Conservation (phyloP, 1,140 invertebrate species). For the Laupala kohalensis region DNA sequence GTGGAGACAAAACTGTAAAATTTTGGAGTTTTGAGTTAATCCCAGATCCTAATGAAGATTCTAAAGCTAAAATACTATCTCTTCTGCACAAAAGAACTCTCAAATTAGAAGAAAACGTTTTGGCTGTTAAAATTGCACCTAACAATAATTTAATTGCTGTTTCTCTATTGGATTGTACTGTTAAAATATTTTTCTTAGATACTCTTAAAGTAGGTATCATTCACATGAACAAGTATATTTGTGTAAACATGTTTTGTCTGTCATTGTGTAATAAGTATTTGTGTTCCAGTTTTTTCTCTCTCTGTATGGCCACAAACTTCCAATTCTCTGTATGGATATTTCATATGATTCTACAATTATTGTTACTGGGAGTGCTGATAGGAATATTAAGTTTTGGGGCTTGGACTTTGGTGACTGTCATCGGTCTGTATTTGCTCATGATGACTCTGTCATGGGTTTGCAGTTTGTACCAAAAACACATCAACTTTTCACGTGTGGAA, state of each 20-base stretch:
- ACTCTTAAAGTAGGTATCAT: conserved; percentile 66
- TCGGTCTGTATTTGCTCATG: conserved; percentile 78
- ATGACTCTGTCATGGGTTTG: conserved; percentile 81
- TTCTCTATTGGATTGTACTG: conserved; percentile 80
- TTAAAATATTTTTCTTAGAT: conserved; percentile 91
- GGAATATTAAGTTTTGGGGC: conserved; percentile 95
- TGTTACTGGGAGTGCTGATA: conserved; percentile 86
- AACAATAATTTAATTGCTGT: conserved; percentile 82
- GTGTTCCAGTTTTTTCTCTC: conserved; percentile 77
- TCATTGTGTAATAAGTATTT: neutral
- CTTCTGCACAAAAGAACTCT: conserved; percentile 66
- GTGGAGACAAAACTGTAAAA: conserved; percentile 80
- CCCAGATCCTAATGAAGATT: conserved; percentile 43
- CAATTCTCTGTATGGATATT: conserved; percentile 88
- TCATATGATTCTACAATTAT: conserved; percentile 81
- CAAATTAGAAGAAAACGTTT: conserved; percentile 73
- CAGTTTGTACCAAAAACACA: conserved; percentile 84
- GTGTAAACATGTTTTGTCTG: neutral
- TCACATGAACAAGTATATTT: neutral
- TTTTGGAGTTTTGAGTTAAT: conserved; percentile 90
- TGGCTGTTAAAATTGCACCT: conserved; percentile 70
- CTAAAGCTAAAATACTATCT: conserved; percentile 55
- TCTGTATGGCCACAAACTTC: conserved; percentile 92
- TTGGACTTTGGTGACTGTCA: conserved; percentile 97
- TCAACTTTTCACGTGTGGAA: conserved; percentile 83